These are phyloP conservation scores for Drosophila melanocephala DNA, from an alignment of 2,888 invertebrate genomes.

Conservation along the genomic window DNA sequence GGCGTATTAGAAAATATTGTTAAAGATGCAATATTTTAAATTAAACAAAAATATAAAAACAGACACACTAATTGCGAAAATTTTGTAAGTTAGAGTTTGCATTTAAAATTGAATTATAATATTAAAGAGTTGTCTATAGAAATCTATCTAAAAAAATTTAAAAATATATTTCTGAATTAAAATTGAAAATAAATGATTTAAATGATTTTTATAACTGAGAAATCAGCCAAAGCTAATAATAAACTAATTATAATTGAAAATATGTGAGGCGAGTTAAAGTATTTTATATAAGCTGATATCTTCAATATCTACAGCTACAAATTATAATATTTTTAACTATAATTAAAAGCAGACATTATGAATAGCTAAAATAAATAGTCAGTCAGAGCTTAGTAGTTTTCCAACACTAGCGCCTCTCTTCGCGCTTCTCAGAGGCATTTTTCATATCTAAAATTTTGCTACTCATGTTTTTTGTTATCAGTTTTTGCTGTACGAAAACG, in stretches of 20 bases:
- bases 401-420: constrained; percentile 21
- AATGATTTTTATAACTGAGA: neutral
- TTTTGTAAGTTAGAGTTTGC: neutral
- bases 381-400: neutral
- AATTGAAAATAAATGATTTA: neutral
- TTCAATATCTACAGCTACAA: neutral
- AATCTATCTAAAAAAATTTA: neutral
- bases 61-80: neutral
- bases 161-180: neutral
- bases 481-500: constrained; percentile 9
- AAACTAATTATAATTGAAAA: neutral
- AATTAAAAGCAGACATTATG: neutral
- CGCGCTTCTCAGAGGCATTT: constrained; percentile 14
- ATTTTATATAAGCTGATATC: neutral
- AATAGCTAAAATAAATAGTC: neutral
- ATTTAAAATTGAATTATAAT: neutral
- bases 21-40: neutral
- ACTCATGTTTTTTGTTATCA: constrained; percentile 35
- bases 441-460: constrained; percentile 3
- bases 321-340: neutral
- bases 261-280: neutral
- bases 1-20: neutral
- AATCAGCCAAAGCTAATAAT: neutral
- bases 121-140: neutral
- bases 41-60: neutral